These are phyloP conservation scores for Empidonax alnorum DNA, from an alignment of 2,113 vertebrate species.

Conservation along the genomic window DNA sequence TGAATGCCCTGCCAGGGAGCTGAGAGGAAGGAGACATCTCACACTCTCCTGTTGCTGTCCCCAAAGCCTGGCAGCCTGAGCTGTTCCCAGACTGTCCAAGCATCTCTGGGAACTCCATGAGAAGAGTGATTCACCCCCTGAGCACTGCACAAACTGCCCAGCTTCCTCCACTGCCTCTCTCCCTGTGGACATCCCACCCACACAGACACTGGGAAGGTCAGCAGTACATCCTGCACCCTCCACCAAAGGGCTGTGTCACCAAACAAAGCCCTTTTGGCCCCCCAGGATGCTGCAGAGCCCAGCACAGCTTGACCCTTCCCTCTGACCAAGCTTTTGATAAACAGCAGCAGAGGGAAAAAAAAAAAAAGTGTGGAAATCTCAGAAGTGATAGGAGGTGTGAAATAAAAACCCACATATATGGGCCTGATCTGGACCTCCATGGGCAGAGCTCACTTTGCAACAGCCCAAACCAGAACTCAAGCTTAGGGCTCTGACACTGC, in stretches of 20 bases:
- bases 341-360: background rate
- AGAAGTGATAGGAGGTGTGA: background rate
- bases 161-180: background rate
- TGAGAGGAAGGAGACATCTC: background rate
- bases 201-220: background rate
- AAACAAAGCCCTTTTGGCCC: background rate
- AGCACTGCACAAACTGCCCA: background rate
- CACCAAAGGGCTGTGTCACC: background rate
- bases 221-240: background rate
- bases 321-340: background rate
- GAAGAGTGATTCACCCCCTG: background rate
- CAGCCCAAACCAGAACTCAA: background rate
- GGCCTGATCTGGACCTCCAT: fast-evolving
- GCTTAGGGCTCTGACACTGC: background rate
- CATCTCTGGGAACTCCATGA: background rate
- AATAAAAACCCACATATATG: background rate
- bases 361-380: background rate
- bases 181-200: background rate
- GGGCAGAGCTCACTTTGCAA: background rate
- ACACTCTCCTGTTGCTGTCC: background rate
- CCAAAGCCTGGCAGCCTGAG: background rate
- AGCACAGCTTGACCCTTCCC: background rate
- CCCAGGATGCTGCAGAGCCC: background rate
- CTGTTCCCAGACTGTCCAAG: background rate
- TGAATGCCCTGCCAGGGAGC: background rate